phyloP scores from a whole-genome alignment of 37 sponge, comb jelly and placozoan species.

The Crambe crambe region DNA sequence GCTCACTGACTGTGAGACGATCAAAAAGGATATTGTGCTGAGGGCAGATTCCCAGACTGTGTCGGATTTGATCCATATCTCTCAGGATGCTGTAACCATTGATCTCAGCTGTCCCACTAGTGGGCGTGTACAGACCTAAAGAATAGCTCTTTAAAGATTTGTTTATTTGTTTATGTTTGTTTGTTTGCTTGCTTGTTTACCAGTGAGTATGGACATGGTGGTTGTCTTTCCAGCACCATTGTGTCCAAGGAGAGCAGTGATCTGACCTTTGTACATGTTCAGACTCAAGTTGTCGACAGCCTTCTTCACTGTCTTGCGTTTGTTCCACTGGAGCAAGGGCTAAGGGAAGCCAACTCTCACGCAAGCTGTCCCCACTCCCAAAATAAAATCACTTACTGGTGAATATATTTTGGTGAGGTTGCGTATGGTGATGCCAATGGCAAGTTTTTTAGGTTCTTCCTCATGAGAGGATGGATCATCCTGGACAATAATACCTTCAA shows the following conservation, averaged over 20 bases:
- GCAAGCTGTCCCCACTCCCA: no score
- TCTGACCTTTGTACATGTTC: conserved; percentile 91
- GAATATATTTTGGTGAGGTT: conserved; percentile 79
- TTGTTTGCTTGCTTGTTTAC: no score
- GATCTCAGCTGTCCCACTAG: conserved; percentile 72
- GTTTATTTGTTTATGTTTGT: no score
- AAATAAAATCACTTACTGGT: no score
- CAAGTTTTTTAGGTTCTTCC: conserved; percentile 52
- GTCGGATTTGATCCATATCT: conserved; percentile 83
- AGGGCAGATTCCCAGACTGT: conserved; percentile 92
- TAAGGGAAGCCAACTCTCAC: no score
- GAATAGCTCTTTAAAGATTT: no score
- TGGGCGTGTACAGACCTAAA: conserved; percentile 41
- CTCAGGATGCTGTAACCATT: conserved; percentile 75
- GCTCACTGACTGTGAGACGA: conserved; percentile 93
- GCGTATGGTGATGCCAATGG: conserved; percentile 77
- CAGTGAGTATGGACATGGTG: conserved; percentile 97
- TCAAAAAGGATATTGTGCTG: conserved; percentile 97
- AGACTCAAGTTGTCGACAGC: conserved; percentile 88
- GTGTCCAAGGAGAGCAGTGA: conserved; percentile 96
- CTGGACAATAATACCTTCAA: not conserved
- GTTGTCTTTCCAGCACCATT: conserved; percentile 99
- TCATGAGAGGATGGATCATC: conserved; percentile 58
- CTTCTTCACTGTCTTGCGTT: conserved; percentile 41
- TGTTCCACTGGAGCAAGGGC: not conserved